Percentiles rank a stretch among this genome's conserved stretches.
These are phyloP conservation scores for Coilia nasus DNA, from an alignment of 2,797 vertebrate genomes.

Conservation along the genomic window DNA sequence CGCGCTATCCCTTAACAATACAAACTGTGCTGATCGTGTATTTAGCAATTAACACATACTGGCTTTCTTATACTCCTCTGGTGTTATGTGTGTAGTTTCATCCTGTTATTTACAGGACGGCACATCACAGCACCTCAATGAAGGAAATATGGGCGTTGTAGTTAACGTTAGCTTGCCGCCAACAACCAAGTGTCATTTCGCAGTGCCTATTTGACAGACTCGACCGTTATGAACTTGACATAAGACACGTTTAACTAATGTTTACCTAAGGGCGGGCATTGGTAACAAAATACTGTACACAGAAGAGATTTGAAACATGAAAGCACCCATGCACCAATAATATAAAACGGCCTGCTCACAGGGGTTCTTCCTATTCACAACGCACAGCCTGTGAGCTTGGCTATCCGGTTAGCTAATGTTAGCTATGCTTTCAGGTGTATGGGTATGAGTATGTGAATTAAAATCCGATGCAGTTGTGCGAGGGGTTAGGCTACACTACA, in stretches of 20 bases:
- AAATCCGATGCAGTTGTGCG: neutral
- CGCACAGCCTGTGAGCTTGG: conserved; percentile 43
- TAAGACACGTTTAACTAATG: neutral
- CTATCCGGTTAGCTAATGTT: conserved; percentile 29
- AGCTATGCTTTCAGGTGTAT: conserved; percentile 14
- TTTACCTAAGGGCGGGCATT: neutral
- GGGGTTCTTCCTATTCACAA: conserved; percentile 4
- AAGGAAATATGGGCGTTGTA: conserved; percentile 55
- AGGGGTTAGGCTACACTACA: neutral
- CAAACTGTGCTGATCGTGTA: neutral
- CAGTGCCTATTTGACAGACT: neutral
- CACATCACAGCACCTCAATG: neutral
- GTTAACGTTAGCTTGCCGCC: conserved; percentile 51
- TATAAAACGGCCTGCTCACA: neutral
- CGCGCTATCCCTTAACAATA: conserved; percentile 35
- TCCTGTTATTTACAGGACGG: neutral
- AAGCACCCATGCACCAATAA: neutral
- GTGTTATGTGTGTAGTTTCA: neutral
- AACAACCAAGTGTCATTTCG: conserved; percentile 30
- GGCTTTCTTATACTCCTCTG: neutral
- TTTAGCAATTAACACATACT: neutral
- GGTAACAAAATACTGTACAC: neutral
- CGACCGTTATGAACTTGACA: neutral
- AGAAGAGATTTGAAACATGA: neutral
- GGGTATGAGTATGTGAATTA: neutral